phyloP scores from a whole-genome alignment of 1,140 invertebrate genomes.

The Plectrocnemia conspersa region DNA sequence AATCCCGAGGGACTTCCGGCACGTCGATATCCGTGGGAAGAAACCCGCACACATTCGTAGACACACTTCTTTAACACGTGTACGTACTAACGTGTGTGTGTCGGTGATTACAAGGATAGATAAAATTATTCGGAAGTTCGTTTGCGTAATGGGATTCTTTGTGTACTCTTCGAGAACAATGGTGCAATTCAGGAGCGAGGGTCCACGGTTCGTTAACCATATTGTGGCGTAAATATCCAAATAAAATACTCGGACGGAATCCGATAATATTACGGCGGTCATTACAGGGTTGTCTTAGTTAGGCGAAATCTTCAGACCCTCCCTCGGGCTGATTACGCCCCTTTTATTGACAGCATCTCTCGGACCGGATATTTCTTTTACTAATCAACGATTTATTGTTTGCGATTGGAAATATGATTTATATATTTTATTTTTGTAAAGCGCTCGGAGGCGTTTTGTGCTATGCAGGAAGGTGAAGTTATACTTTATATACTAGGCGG shows the following conservation, averaged over 20 bases:
- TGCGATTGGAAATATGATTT: no score
- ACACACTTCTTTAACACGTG: not conserved
- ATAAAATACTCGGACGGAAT: conserved; percentile 12
- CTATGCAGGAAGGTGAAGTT: no score
- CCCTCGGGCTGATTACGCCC: conserved; percentile 8
- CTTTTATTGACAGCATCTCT: no score
- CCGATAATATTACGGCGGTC: conserved; percentile 19
- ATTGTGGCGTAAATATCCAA: conserved; percentile 25
- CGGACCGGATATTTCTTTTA: no score
- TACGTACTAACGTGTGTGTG: not conserved
- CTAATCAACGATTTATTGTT: no score
- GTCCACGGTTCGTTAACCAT: conserved; percentile 26
- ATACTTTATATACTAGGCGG: no score
- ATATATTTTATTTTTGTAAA: no score
- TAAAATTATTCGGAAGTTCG: conserved; percentile 10
- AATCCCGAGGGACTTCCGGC: not conserved
- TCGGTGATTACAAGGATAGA: not conserved
- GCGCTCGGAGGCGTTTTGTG: no score
- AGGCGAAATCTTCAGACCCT: no score
- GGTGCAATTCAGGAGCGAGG: conserved; percentile 6
- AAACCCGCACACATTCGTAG: not conserved
- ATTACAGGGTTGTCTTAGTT: conserved; percentile 11
- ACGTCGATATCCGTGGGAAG: not conserved
- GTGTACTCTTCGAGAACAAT: conserved; percentile 18
- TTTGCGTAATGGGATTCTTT: conserved; percentile 24